phyloP scores from a whole-genome alignment of 1,140 invertebrate species.

The Periplaneta americana region DNA sequence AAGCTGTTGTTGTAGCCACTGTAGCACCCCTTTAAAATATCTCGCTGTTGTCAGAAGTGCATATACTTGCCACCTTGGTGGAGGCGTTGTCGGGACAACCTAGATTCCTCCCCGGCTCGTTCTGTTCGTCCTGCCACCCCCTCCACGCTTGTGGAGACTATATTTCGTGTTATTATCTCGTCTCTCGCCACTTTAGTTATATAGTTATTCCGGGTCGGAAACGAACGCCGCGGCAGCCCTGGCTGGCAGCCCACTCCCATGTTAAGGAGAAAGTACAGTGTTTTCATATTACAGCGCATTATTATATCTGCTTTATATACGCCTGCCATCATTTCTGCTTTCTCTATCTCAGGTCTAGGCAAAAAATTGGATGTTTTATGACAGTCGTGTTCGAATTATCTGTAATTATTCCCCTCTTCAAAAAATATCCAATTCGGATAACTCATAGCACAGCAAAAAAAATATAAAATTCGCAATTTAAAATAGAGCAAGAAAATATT shows the following conservation, averaged over 20 bases:
- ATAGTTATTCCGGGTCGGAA: constrained; percentile 12
- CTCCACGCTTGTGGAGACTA: neutral
- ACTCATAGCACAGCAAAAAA: too few species aligned
- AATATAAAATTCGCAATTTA: too few species aligned
- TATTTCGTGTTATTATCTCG: constrained; percentile 16
- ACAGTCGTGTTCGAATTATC: neutral
- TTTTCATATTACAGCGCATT: neutral
- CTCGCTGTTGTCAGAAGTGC: neutral
- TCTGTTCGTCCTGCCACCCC: neutral
- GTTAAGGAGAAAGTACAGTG: neutral
- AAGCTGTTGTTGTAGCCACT: too few species aligned
- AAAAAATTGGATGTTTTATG: neutral
- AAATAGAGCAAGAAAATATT: too few species aligned
- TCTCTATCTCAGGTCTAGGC: neutral
- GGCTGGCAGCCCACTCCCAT: neutral
- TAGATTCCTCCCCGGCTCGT: neutral
- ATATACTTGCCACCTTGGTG: neutral
- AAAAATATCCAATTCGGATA: too few species aligned
- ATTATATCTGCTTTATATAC: neutral
- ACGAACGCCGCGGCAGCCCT: neutral
- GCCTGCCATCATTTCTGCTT: neutral
- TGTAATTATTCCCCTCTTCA: too few species aligned
- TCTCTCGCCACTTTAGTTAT: constrained; percentile 14
- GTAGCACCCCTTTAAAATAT: neutral
- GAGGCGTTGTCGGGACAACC: neutral